Evolutionary conservation across 2,888 invertebrate genomes (phyloP).

Genomic region (Iphiclides podalirius): DNA sequence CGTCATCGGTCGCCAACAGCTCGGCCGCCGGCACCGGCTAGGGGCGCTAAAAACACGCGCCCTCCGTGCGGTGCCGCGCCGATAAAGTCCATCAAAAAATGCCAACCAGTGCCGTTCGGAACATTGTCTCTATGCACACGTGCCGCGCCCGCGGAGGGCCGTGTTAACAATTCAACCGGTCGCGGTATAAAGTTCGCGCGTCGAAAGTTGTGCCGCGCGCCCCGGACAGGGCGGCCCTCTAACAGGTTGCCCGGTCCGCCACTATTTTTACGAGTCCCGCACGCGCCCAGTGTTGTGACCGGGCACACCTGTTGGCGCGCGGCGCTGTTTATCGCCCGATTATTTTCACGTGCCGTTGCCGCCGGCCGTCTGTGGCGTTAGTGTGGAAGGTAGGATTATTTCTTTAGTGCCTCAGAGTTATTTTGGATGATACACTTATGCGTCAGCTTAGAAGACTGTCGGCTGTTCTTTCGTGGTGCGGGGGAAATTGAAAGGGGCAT

Average conservation of each 20-base stretch:
- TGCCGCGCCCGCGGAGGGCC: conserved; percentile 31
- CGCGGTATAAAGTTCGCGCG: conserved; percentile 43
- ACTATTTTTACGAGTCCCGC: conserved; percentile 74
- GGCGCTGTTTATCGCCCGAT: conserved; percentile 23
- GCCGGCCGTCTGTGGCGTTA: too few species aligned
- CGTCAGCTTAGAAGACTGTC: too few species aligned
- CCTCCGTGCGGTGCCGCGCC: not conserved
- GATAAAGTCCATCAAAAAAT: too few species aligned
- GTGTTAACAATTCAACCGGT: conserved; percentile 45
- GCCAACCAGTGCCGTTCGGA: not conserved
- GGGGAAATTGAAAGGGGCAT: too few species aligned
- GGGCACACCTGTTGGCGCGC: conserved; percentile 63
- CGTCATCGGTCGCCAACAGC: too few species aligned
- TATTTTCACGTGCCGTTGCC: too few species aligned
- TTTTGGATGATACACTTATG: too few species aligned
- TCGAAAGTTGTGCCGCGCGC: conserved; percentile 43
- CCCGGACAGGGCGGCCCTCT: conserved; percentile 38
- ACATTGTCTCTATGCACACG: too few species aligned
- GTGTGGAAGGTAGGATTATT: too few species aligned
- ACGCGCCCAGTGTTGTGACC: conserved; percentile 60
- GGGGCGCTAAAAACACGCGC: not conserved
- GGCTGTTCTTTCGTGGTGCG: too few species aligned
- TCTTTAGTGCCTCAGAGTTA: too few species aligned
- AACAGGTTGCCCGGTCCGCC: conserved; percentile 76
- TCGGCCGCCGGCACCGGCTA: too few species aligned